These are phyloP conservation scores for Leptoteleia sp. DNA, from an alignment of 1,140 invertebrate genomes.

Conservation along the genomic window DNA sequence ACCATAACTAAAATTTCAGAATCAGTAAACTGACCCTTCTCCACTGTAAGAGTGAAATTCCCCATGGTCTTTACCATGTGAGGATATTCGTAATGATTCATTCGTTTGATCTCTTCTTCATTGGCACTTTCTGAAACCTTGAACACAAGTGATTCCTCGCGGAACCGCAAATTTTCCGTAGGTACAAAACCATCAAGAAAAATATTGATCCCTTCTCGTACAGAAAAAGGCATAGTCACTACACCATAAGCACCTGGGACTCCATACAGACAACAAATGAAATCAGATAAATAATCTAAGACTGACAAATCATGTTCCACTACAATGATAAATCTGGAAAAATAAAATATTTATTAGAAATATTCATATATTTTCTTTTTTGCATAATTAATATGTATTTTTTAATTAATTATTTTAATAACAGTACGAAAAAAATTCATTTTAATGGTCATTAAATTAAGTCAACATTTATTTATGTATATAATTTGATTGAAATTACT, in stretches of 20 bases:
- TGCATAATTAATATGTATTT: too few relatives aligned
- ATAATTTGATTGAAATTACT: slow-evolving; percentile 82
- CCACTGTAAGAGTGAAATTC: slow-evolving; percentile 90
- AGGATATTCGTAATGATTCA: slow-evolving; percentile 98
- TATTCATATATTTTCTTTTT: too few relatives aligned
- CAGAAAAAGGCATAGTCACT: slow-evolving; percentile 99
- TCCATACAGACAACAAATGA: slow-evolving; percentile 99
- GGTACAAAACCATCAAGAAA: slow-evolving; percentile 99
- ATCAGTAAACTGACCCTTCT: slow-evolving; percentile 97
- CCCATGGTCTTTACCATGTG: slow-evolving; percentile 92
- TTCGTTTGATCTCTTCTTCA: slow-evolving; percentile 98
- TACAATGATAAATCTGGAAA: slow-evolving; percentile 96
- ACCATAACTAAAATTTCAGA: slow-evolving; percentile 99
- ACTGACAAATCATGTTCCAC: slow-evolving; percentile 99
- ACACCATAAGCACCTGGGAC: slow-evolving; percentile 99
- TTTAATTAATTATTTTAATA: too few relatives aligned
- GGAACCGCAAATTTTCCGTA: slow-evolving; percentile 99
- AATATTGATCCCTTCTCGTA: slow-evolving; percentile 99
- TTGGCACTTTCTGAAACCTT: slow-evolving; percentile 99
- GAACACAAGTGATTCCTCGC: slow-evolving; percentile 97
- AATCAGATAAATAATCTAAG: slow-evolving; percentile 99
- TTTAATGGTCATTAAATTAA: too few relatives aligned
- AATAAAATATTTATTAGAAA: too few relatives aligned
- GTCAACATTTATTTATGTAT: too few relatives aligned
- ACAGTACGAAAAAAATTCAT: too few relatives aligned